Percentiles rank a stretch among this genome's conserved stretches.
Evolutionary conservation across 2,797 vertebrate genomes (phyloP).

Genomic region (Lacerta bilineata): DNA sequence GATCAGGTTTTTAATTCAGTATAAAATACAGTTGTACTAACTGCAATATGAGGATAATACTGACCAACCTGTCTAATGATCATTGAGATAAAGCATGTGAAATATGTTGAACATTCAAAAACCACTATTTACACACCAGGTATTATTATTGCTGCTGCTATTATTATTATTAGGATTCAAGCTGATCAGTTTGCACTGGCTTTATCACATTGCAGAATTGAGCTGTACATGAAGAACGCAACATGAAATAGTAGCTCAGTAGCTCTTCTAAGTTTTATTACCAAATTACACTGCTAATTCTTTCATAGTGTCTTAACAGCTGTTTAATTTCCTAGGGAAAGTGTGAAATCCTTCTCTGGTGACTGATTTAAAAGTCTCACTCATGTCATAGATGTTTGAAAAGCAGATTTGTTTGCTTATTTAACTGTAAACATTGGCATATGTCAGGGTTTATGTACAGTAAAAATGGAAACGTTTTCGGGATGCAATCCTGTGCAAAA

Average conservation of each 20-base stretch:
- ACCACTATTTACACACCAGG: neutral
- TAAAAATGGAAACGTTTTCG: constrained; percentile 21
- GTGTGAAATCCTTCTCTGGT: constrained; percentile 44
- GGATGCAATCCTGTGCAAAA: neutral
- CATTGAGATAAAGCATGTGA: neutral
- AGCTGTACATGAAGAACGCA: neutral
- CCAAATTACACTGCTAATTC: constrained; percentile 34
- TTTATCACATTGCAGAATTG: neutral
- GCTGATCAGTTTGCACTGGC: neutral
- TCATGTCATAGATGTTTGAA: constrained; percentile 45
- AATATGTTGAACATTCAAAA: neutral
- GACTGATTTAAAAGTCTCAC: constrained; percentile 41
- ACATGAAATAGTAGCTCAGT: constrained; percentile 3
- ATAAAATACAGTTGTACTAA: neutral
- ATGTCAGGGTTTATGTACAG: constrained; percentile 38
- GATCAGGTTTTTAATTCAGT: neutral
- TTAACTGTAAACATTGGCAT: constrained; percentile 32
- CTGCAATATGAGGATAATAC: neutral
- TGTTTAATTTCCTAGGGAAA: constrained; percentile 49
- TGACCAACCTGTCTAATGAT: neutral
- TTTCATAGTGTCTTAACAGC: constrained; percentile 23
- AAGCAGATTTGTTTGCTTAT: constrained; percentile 40
- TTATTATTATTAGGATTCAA: neutral
- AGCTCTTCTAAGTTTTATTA: constrained; percentile 24
- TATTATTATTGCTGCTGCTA: no score